Evolutionary conservation across 2,888 invertebrate genomes (phyloP).

Genomic region (Schizaphis graminum): DNA sequence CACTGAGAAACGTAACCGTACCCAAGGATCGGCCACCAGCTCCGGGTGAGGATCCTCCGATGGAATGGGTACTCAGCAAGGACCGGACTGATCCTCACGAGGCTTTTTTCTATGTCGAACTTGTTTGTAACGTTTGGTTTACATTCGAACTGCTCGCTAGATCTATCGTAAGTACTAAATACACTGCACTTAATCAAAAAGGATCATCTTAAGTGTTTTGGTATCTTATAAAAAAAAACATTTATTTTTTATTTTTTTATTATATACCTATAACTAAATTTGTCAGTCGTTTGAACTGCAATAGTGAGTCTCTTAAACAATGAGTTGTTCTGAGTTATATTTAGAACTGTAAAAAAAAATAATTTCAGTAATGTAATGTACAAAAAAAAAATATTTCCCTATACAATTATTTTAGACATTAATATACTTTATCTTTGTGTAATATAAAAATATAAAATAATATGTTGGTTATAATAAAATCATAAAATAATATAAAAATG

Average conservation of each 20-base stretch:
- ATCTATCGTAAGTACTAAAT: constrained; percentile 79
- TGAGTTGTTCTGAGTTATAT: too few relatives aligned
- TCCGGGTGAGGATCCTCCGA: constrained; percentile 75
- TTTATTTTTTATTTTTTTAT: too few relatives aligned
- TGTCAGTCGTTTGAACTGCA: too few relatives aligned
- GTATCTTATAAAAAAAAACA: not conserved
- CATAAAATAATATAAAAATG: not conserved
- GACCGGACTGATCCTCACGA: constrained; percentile 95
- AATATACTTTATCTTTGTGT: too few relatives aligned
- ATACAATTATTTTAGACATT: too few relatives aligned
- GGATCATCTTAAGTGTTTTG: not conserved
- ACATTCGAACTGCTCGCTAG: constrained; percentile 94
- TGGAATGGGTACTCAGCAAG: constrained; percentile 78
- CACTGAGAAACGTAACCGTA: constrained; percentile 85
- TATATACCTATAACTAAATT: too few relatives aligned
- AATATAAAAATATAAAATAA: too few relatives aligned
- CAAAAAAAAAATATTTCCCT: too few relatives aligned
- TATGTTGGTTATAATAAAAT: not conserved
- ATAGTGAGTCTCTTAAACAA: too few relatives aligned
- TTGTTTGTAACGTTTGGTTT: constrained; percentile 99
- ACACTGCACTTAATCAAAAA: not conserved
- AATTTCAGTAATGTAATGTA: too few relatives aligned
- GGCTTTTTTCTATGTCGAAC: constrained; percentile 98
- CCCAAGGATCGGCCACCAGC: constrained; percentile 81
- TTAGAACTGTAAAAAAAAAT: too few relatives aligned